Evolutionary conservation across 2,888 invertebrate species (phyloP), one percentile per base, ranked within the genome.

Genomic region (Eupeodes latifasciatus): DNA sequence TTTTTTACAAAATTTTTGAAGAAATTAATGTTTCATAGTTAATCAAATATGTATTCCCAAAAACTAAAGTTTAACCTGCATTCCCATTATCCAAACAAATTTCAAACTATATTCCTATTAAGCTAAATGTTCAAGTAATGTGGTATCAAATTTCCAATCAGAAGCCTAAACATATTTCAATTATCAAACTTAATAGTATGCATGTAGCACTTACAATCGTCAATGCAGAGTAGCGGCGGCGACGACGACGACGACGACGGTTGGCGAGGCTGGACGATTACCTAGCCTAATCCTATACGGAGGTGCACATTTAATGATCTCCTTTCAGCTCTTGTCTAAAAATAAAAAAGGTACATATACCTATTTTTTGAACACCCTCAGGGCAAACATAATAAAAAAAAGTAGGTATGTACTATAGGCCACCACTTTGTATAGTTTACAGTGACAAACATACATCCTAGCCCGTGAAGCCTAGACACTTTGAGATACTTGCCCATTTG

Each of bases 401-500:
- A 53, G 40, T 40, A 40, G 16, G 27, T n/a, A 49, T 40, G 40
- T 40, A 40, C 40, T 9, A 40, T 9, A 40, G 40, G 40, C 51
- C 49, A 49, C n/a, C 44, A 64, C 47, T 34, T 66, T 9, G 16
- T 5, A 19, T 27, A 27, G 27, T 27, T 27, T 11, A 40, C 40
- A 71, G 64, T 74, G 57, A 66, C 62, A 49, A 49, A 16, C 76
- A 76, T 12, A 61, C 59, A 66, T 66, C 77, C 57, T 72, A 51
- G 55, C 72, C 51, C 62, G 44, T 72, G 36, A 64, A 16, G 19
- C 34, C 16, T 27, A 67, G 81, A 75, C 78, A 57, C 44, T 27
- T 80, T 81, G 61, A 84, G 84, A 69, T 81, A 85, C 81, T 51
- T 84, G 77, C 74, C 84, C 88, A 81, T 78, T 69, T 74, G 88